Percentiles rank a stretch among this genome's conserved stretches.
Conservation (phyloP, 2,888 invertebrate genomes). For the Oxyteleia sp. region DNA sequence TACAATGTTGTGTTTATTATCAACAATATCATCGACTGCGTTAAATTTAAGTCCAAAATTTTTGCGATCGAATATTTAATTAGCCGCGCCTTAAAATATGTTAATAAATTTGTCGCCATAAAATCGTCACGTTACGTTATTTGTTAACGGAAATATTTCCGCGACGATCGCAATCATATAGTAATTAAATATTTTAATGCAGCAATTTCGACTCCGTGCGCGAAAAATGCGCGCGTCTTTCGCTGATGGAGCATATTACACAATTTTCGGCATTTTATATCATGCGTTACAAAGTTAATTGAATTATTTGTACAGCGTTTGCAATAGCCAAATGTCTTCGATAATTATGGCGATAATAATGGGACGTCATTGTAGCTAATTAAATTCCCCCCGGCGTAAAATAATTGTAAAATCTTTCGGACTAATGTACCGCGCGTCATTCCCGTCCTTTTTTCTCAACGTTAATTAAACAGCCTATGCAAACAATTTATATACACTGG, state of each 20-base stretch:
- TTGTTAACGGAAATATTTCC: constrained; percentile 57
- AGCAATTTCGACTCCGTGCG: constrained; percentile 20
- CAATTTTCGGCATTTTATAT: constrained; percentile 56
- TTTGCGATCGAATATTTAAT: no score
- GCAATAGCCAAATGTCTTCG: constrained; percentile 50
- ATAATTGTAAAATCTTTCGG: constrained; percentile 44
- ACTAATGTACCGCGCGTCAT: constrained; percentile 21
- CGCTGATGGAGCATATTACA: constrained; percentile 30
- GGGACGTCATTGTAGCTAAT: constrained; percentile 58
- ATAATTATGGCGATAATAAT: constrained; percentile 60
- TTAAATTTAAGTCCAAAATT: no score
- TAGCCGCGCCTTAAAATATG: no score
- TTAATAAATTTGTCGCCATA: no score
- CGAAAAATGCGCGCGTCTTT: constrained; percentile 39
- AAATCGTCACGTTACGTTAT: constrained; percentile 20
- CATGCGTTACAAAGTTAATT: constrained; percentile 56
- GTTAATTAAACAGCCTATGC: constrained; percentile 37
- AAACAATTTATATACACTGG: no score
- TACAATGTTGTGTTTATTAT: no score
- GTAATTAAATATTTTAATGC: constrained; percentile 58
- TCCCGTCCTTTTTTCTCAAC: constrained; percentile 30
- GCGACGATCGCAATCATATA: constrained; percentile 23
- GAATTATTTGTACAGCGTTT: no score
- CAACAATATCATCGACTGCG: no score
- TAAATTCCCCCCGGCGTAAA: constrained; percentile 48